A percentile compares a stretch with the other conserved stretches of the same genome.
Conservation (phyloP, 2,797 vertebrate species). For the Mormyrus proboscirostris region DNA sequence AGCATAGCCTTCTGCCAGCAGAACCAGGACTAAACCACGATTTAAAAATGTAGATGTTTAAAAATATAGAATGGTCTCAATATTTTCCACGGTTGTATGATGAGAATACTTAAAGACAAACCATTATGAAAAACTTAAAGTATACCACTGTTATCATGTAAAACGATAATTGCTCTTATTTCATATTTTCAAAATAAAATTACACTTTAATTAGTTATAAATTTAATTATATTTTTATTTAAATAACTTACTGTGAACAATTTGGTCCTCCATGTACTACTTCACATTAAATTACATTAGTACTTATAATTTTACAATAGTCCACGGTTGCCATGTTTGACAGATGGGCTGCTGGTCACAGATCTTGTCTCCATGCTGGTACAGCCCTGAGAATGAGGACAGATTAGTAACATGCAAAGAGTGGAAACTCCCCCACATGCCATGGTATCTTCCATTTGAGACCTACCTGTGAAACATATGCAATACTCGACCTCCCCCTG, state of each 20-base stretch:
- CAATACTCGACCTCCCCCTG: conserved; percentile 48
- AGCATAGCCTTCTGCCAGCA: not conserved
- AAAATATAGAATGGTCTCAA: not conserved
- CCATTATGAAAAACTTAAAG: not conserved
- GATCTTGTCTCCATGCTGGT: conserved; percentile 73
- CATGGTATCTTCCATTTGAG: not conserved
- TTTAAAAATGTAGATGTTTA: not conserved
- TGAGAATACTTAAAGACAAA: not conserved
- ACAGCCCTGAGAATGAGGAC: conserved; percentile 62
- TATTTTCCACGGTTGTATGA: not conserved
- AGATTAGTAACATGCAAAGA: conserved; percentile 23
- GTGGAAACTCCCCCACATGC: not conserved
- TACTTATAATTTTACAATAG: not conserved
- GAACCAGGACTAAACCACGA: not conserved
- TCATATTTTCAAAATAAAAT: not conserved
- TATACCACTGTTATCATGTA: not conserved
- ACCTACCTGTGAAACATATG: conserved; percentile 65
- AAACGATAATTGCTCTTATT: not conserved
- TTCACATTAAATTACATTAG: not conserved
- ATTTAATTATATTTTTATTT: not conserved
- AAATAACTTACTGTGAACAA: not conserved
- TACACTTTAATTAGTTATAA: not conserved
- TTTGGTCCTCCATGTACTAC: not conserved
- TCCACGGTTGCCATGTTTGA: not conserved
- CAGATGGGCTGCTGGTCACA: conserved; percentile 41